Conservation (phyloP, 2,797 vertebrate species). For the Gallinago solitaria region DNA sequence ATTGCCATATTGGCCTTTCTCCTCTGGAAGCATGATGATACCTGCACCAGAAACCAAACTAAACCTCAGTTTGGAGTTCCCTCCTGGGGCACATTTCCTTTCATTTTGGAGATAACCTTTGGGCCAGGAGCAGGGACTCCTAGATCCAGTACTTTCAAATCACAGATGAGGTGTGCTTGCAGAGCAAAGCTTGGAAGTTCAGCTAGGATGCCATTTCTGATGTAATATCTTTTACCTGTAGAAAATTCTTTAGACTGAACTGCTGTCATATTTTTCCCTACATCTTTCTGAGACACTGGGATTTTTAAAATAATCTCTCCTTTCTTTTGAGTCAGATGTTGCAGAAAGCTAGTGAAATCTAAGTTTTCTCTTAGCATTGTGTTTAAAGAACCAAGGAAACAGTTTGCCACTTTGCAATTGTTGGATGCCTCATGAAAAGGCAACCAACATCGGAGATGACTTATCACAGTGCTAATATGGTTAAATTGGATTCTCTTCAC, state of each 20-base stretch:
- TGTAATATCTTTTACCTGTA: not conserved
- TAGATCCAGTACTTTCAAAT: not conserved
- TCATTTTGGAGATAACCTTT: not conserved
- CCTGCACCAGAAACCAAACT: not conserved
- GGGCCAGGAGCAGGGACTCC: not conserved
- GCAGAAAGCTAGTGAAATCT: not conserved
- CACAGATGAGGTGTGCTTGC: not conserved
- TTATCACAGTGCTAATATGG: not conserved
- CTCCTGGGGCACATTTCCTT: not conserved
- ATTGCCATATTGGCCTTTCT: not conserved
- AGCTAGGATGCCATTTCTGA: not conserved
- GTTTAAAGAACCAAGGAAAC: not conserved
- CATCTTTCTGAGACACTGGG: not conserved
- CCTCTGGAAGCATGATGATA: not conserved
- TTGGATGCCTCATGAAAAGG: not conserved
- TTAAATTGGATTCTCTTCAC: not conserved
- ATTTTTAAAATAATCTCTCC: not conserved
- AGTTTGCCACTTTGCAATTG: not conserved
- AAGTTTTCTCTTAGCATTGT: not conserved
- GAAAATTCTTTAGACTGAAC: not conserved
- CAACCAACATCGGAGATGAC: not conserved
- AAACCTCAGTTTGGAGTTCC: not conserved
- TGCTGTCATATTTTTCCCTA: not conserved
- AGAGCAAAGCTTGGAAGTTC: not conserved
- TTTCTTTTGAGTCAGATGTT: not conserved